Conservation (phyloP, 1,140 invertebrate genomes). For the Zaprionus africanus region DNA sequence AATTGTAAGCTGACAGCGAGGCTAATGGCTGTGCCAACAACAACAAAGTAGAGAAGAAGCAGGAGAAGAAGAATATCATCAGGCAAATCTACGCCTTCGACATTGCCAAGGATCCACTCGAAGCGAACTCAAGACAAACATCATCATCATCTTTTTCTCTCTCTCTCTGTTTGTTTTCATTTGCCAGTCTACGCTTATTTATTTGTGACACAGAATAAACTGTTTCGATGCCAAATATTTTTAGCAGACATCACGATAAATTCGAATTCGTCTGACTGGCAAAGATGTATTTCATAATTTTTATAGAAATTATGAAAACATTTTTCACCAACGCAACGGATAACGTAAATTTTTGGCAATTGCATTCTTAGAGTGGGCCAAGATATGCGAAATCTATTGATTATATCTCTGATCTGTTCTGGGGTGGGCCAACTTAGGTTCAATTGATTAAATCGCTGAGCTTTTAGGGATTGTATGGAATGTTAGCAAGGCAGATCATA, state of each 20-base stretch:
- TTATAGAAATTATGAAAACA: conserved; percentile 50
- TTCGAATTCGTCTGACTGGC: conserved; percentile 62
- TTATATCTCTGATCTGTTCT: neutral
- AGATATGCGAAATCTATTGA: neutral
- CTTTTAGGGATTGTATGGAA: too few species aligned
- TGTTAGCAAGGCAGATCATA: too few species aligned
- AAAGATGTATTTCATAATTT: conserved; percentile 46
- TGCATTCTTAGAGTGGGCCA: neutral
- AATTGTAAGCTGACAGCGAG: conserved; percentile 73
- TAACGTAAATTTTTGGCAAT: neutral
- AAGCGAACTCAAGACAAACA: neutral
- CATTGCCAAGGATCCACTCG: conserved; percentile 79
- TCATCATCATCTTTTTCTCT: conserved; percentile 26
- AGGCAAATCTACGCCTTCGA: conserved; percentile 11
- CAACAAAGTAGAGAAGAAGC: neutral
- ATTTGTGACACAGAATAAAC: conserved; percentile 56
- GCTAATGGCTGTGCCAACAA: conserved; percentile 45
- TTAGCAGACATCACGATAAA: conserved; percentile 53
- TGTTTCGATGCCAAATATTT: conserved; percentile 72
- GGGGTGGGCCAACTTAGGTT: neutral
- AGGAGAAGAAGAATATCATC: neutral
- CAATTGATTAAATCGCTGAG: too few species aligned
- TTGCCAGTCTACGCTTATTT: conserved; percentile 37
- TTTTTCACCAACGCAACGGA: conserved; percentile 18
- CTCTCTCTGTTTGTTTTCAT: conserved; percentile 38